phyloP scores from a whole-genome alignment of 1,140 invertebrate genomes.

The Hestina assimilis region DNA sequence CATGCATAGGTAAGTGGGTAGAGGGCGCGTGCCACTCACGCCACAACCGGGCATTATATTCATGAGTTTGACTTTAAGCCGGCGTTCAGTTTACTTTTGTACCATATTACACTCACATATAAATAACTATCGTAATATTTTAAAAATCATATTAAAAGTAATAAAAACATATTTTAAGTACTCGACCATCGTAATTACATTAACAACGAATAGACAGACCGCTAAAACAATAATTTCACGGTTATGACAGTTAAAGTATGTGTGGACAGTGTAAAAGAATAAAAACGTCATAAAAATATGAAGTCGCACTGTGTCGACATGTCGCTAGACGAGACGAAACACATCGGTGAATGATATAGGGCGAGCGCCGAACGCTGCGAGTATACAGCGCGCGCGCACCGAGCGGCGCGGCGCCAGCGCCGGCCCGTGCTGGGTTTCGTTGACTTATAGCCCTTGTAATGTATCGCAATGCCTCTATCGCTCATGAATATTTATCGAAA shows the following conservation, averaged over 20 bases:
- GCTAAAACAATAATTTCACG: conserved; percentile 51
- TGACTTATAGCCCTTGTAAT: conserved; percentile 72
- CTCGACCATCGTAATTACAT: conserved; percentile 11
- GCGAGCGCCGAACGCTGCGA: conserved; percentile 4
- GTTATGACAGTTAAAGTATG: conserved; percentile 55
- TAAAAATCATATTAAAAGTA: conserved; percentile 10
- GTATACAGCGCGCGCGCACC: conserved; percentile 15
- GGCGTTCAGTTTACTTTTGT: conserved; percentile 10
- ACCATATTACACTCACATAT: conserved; percentile 10
- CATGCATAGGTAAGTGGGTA: conserved; percentile 14
- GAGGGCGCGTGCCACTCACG: conserved; percentile 29
- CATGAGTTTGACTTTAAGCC: conserved; percentile 20
- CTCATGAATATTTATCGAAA: conserved; percentile 76
- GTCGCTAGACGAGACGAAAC: conserved; percentile 53
- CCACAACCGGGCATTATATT: conserved; percentile 7
- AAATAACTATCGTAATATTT: conserved; percentile 7
- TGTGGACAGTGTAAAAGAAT: conserved; percentile 58
- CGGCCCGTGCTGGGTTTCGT: conserved; percentile 50
- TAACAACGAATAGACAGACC: conserved; percentile 23
- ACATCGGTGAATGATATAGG: conserved; percentile 48
- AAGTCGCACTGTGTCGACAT: conserved; percentile 63
- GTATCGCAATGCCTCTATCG: conserved; percentile 72
- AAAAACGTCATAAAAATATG: conserved; percentile 67
- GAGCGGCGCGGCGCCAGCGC: conserved; percentile 45
- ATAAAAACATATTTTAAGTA: conserved; percentile 27